phyloP scores from a whole-genome alignment of 2,113 vertebrate species.

The Odocoileus virginianus region DNA sequence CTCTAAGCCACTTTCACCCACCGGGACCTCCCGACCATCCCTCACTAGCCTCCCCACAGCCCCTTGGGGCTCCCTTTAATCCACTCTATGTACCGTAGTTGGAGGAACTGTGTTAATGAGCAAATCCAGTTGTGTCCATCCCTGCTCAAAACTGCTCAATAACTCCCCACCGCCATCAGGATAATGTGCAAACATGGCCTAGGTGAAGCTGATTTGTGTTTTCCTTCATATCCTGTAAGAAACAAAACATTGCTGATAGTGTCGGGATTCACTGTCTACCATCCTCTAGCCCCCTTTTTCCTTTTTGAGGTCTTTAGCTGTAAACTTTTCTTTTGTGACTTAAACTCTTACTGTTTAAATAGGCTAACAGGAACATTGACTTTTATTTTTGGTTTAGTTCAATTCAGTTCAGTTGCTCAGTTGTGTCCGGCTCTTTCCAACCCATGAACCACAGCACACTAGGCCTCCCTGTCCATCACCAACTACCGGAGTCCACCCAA shows the following conservation, averaged over 20 bases:
- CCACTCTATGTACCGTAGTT: accelerated
- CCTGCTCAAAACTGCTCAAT: neutral
- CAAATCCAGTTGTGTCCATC: neutral
- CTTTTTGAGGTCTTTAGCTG: neutral
- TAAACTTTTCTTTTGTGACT: neutral
- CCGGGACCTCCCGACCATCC: too few relatives aligned
- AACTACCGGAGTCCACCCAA: too few relatives aligned
- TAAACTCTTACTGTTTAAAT: neutral
- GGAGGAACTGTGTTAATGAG: neutral
- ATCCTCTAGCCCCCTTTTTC: neutral
- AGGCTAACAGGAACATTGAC: neutral
- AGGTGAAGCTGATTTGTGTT: neutral
- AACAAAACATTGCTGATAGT: neutral
- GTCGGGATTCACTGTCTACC: neutral
- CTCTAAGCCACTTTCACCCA: neutral
- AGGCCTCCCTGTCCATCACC: too few relatives aligned
- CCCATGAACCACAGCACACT: too few relatives aligned
- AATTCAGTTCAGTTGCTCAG: too few relatives aligned
- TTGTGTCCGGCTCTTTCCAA: too few relatives aligned
- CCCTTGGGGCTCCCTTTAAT: neutral
- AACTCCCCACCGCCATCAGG: neutral
- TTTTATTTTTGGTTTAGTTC: neutral
- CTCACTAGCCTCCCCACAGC: neutral
- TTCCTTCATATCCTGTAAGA: neutral
- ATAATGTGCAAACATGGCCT: neutral